Base-by-base conservation (phyloP, 2,888 invertebrate genomes). In the Sepiola atlantica region DNA sequence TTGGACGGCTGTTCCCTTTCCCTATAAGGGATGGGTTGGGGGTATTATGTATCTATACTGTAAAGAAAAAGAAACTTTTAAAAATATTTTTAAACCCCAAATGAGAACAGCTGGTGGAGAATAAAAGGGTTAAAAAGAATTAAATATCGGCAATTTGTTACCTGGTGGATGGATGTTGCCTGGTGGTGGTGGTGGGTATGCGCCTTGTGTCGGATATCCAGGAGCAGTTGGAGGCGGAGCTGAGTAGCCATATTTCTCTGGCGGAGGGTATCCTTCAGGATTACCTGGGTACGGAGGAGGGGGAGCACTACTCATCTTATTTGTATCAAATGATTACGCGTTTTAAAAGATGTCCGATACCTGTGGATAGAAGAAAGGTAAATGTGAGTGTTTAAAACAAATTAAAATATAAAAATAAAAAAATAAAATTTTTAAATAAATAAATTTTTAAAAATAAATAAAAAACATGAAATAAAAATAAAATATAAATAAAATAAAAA, bases 171-270 rank as follows among this genome's bases (percentile, higher is more conserved):
- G 77, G n/a, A 77, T 77, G n/a, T n/a, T 77, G n/a, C 77, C 77
- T n/a, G 77, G 77, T 77, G 77, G 77, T 77, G 77, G 77, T 77
- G 77, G 77, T 77, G 77, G 77, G n/a, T 77, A 77, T n/a, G 77
- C 77, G 4, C 0, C 16, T 77, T n/a, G 77, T 32, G 28, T 28
- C n/a, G 77, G n/a, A 77, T 77, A 77, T n/a, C 77, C 77, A 77
- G 77, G 16, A 16, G n/a, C n/a, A 18, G 77, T 16, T 77, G 77
- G 77, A n/a, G n/a, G 77, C 4, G 77, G 77, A 16, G n/a, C n/a
- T 77, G n/a, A 16, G n/a, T 32, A 77, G 32, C n/a, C n/a, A 77
- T 14, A n/a, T 77, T 77, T 77, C 77, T 77, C 77, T 77, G 20
- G 77, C 4, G 77, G n/a, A 32, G 77, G 77, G n/a, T 77, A 77